phyloP scores from a whole-genome alignment of 92 coral and sea anemone species.

The Palythoa grandiflora region DNA sequence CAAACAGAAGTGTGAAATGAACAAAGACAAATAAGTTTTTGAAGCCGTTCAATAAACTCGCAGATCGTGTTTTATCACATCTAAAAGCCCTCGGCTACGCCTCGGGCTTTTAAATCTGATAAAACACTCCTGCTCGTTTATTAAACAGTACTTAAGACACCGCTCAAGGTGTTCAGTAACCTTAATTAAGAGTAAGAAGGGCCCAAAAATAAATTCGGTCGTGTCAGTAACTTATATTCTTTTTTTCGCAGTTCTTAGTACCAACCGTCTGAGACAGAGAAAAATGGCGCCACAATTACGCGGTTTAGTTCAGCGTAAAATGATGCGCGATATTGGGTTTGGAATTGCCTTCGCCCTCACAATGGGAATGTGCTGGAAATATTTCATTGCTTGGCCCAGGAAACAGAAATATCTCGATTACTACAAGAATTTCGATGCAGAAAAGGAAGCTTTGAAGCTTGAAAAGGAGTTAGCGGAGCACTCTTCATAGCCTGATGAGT shows the following conservation, averaged over 20 bases:
- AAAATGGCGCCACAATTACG: conserved; percentile 82
- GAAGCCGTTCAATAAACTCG: too few relatives aligned
- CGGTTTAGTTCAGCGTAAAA: conserved; percentile 76
- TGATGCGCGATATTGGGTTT: conserved; percentile 69
- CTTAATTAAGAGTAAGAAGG: too few relatives aligned
- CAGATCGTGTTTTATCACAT: too few relatives aligned
- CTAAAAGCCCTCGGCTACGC: too few relatives aligned
- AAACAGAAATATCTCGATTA: conserved; percentile 74
- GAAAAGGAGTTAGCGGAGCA: conserved; percentile 60
- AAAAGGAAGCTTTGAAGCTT: conserved; percentile 80
- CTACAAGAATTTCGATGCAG: conserved; percentile 80
- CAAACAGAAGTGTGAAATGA: too few relatives aligned
- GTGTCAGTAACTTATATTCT: background rate
- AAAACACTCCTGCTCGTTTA: too few relatives aligned
- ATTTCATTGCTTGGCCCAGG: conserved; percentile 83
- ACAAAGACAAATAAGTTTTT: too few relatives aligned
- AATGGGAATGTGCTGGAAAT: conserved; percentile 76
- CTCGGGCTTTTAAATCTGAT: too few relatives aligned
- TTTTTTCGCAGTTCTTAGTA: background rate
- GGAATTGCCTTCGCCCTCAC: conserved; percentile 69
- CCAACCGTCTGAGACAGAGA: background rate
- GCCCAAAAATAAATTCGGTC: background rate
- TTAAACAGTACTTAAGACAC: too few relatives aligned
- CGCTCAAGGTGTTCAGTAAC: too few relatives aligned
- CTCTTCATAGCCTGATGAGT: conserved; percentile 21